Conservation (phyloP, 2,113 vertebrate species). For the Salvelinus fontinalis region DNA sequence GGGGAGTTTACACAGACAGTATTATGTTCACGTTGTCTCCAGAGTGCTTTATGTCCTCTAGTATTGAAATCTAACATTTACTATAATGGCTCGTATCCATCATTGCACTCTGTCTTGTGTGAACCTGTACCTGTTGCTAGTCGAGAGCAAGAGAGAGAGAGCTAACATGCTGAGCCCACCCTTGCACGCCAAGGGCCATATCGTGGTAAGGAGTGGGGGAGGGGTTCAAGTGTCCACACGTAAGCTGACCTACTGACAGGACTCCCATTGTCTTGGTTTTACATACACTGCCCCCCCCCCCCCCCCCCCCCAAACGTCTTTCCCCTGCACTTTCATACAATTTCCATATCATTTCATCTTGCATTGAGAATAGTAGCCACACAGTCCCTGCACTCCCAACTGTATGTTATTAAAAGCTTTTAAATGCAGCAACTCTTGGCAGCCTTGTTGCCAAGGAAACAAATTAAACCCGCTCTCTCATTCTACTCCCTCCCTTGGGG, state of each 20-base stretch:
- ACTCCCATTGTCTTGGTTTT: too few relatives aligned
- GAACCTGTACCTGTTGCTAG: neutral
- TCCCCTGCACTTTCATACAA: too few relatives aligned
- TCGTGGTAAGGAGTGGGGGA: neutral
- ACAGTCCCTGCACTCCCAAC: neutral
- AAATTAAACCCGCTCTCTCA: constrained; percentile 19
- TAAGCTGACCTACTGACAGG: too few relatives aligned
- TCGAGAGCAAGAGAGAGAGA: neutral
- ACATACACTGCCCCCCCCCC: neutral
- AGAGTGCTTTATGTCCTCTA: too few relatives aligned
- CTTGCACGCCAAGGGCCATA: neutral
- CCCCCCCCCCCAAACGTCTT: too few relatives aligned
- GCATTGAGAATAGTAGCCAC: too few relatives aligned
- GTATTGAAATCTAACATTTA: too few relatives aligned
- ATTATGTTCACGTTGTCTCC: too few relatives aligned
- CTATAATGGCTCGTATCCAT: neutral
- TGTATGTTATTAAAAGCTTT: constrained; percentile 80
- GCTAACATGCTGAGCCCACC: neutral
- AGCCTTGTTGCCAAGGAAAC: constrained; percentile 71
- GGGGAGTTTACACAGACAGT: too few relatives aligned
- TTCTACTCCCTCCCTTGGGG: constrained; percentile 39
- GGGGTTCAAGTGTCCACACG: neutral
- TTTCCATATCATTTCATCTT: too few relatives aligned
- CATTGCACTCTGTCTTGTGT: neutral
- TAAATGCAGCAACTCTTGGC: constrained; percentile 68